Evolutionary conservation across 2,113 vertebrate species (phyloP), one percentile per base, ranked within the genome.

Genomic region (Caloenas nicobarica): DNA sequence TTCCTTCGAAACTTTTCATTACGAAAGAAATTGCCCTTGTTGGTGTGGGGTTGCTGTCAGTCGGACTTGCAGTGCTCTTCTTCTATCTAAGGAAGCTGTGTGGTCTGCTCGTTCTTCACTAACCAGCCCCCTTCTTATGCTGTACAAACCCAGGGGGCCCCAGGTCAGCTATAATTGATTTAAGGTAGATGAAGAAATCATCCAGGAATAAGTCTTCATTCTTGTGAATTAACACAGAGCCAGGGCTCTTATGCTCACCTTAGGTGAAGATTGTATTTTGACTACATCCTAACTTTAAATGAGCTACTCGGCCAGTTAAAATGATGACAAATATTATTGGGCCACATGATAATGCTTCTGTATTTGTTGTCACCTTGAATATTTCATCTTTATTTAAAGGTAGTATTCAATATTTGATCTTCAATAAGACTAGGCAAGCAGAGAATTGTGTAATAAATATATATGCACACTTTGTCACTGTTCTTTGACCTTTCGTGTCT

Each of bases 1-100:
- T 93, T 86, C 77, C 33, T 88, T 97, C 81, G 66, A 94, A 96
- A 96, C 64, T 71, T 94, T 56, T 91, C 29, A 25, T 54, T 58
- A 69, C 6, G 10, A 83, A 88, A 91, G 69, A 87, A 64, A 57
- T 93, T 34, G 19, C 64, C 36, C 5, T 68, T 26, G 31, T 42
- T 83, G 69, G 10, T 53, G 14, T 50, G 3, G 4, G 38, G 7
- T 84, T 86, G 65, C 83, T 93, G 44, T 46, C 77, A 62, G 33
- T 36, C 56, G 54, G 9, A 15, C 11, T 60, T 48, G 46, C 7
- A 56, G 33, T 29, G 46, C 51, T 74, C 16, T 87, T 77, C 9
- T 42, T 62, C 31, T 48, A 72, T 53, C 17, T 42, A 54, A 58
- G 58, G 53, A 48, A 25, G 26, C 4, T 31, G 2, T 1, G 10